Evolutionary conservation across 2,797 vertebrate species (phyloP), one percentile per base, ranked within the genome.

Genomic region (Trachurus trachurus): DNA sequence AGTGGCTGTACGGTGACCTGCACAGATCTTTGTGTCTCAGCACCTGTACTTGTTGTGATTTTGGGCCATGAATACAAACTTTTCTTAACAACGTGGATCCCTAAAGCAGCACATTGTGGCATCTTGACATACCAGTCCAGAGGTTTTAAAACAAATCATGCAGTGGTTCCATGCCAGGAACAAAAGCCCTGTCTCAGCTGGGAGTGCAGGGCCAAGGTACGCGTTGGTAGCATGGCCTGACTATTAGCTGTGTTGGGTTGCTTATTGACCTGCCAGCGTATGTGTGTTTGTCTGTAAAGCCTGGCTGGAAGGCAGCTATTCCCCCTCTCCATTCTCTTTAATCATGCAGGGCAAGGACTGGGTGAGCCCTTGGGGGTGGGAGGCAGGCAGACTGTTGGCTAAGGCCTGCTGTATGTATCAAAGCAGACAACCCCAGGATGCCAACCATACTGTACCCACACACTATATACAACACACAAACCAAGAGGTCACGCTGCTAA

Each of bases 351-450:
- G 92, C 87, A 87, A 93, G 88, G 79, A 91, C 86, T 83, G 81
- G 83, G 86, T 45, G 68, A 92, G 83, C 92, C 91, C 86, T 91
- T 71, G 86, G 92, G 88, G 92, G 89, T 90, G 74, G 80, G 70
- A 87, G 88, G 76, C 77, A 81, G 87, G 78, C 88, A 86, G 89
- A 76, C 91, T 90, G 81, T 92, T 91, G 90, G 88, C 91, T 92
- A 86, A 67, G 87, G 89, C 88, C 90, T 92, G 91, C 90, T 90
- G 93, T 87, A 94, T 79, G 87, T 91, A 96, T 96, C 94, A 96
- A 95, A 96, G 95, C 90, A 91, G 84, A 56, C 86, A 91, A 89
- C 94, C 93, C 90, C 92, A 92, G 93, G 95, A 94, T 90, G 90
- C 92, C 92, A 88, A 84, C 90, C 89, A 84, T 87, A 92, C 89